Conservation (phyloP, 2,888 invertebrate genomes). For the Drosophila infuscata region DNA sequence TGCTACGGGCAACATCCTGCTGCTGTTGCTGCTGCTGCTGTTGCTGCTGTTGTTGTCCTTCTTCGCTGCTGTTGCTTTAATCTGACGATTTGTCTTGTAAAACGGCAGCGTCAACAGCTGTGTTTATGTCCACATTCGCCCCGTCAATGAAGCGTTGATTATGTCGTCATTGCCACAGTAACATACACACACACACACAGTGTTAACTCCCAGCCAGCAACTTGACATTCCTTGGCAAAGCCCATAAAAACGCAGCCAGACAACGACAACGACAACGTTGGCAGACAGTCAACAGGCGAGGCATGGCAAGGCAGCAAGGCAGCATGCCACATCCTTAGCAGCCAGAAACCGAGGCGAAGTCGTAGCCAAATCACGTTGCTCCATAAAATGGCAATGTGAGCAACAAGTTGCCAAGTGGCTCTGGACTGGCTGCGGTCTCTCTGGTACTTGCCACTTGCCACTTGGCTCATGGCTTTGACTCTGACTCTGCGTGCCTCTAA, state of each 20-base stretch:
- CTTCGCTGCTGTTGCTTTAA: slow-evolving; percentile 23
- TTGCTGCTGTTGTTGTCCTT: slow-evolving; percentile 4
- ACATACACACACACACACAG: slow-evolving; percentile 15
- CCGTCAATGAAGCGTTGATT: slow-evolving; percentile 75
- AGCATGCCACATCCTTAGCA: slow-evolving; percentile 53
- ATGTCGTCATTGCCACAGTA: slow-evolving; percentile 65
- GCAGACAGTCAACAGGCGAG: slow-evolving; percentile 20
- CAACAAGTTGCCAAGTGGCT: slow-evolving; percentile 53
- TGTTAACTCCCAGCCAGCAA: slow-evolving; percentile 18
- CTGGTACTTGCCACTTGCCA: slow-evolving; percentile 14
- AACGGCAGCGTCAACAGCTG: slow-evolving; percentile 48
- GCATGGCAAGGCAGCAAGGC: slow-evolving; percentile 33
- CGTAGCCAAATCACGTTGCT: slow-evolving; percentile 63
- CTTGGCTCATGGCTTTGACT: slow-evolving; percentile 17
- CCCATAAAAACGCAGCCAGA: slow-evolving; percentile 67
- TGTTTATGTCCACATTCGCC: slow-evolving; percentile 59
- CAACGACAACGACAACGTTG: slow-evolving; percentile 12
- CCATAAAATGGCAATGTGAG: slow-evolving; percentile 45
- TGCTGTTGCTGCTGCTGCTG: slow-evolving; percentile 10
- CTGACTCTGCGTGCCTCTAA: slow-evolving; percentile 51
- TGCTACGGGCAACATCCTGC: background rate
- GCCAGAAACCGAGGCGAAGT: slow-evolving; percentile 8
- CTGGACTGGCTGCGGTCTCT: slow-evolving; percentile 13
- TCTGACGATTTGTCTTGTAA: slow-evolving; percentile 55
- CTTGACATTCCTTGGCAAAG: slow-evolving; percentile 56